A percentile compares a stretch with the other conserved stretches of the same genome.
Evolutionary conservation across 92 coral and sea anemone genomes (phyloP).

Genomic region (Epizoanthus ramosus): DNA sequence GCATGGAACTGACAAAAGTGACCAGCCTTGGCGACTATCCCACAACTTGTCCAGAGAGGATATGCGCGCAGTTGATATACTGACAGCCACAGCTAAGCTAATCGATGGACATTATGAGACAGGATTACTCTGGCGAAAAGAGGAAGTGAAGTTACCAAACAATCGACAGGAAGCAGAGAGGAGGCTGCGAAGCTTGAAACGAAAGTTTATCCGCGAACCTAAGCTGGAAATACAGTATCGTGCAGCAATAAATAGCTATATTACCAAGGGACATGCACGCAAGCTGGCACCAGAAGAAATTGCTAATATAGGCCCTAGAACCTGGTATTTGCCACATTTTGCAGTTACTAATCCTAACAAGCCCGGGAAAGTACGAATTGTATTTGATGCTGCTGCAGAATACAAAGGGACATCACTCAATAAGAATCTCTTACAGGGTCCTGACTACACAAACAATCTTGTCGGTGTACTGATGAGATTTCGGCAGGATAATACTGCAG

Average conservation of each 20-base stretch:
- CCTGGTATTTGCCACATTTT: conserved; percentile 57
- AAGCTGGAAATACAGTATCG: conserved; percentile 35
- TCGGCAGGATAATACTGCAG: conserved; percentile 22
- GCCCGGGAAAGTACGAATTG: conserved; percentile 64
- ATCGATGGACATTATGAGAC: conserved; percentile 49
- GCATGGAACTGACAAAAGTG: not conserved
- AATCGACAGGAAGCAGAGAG: conserved; percentile 43
- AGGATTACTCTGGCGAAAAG: conserved; percentile 50
- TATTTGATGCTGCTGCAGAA: conserved; percentile 76
- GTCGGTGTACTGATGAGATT: conserved; percentile 58
- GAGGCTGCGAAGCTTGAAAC: conserved; percentile 36
- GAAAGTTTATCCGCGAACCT: conserved; percentile 35
- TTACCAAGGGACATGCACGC: conserved; percentile 47
- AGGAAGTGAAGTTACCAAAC: conserved; percentile 43
- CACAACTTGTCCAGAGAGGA: conserved; percentile 55
- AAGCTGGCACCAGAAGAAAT: conserved; percentile 40
- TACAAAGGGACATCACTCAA: conserved; percentile 62
- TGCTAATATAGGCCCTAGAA: conserved; percentile 15
- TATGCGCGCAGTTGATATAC: conserved; percentile 43
- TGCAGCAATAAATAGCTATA: conserved; percentile 41
- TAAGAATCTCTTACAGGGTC: conserved; percentile 66
- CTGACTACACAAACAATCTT: conserved; percentile 59
- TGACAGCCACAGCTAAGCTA: conserved; percentile 12
- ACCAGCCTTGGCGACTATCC: not conserved
- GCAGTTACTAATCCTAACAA: conserved; percentile 54